These are phyloP conservation scores for Pectinophora gossypiella DNA, from an alignment of 1,140 invertebrate species.

Conservation along the genomic window DNA sequence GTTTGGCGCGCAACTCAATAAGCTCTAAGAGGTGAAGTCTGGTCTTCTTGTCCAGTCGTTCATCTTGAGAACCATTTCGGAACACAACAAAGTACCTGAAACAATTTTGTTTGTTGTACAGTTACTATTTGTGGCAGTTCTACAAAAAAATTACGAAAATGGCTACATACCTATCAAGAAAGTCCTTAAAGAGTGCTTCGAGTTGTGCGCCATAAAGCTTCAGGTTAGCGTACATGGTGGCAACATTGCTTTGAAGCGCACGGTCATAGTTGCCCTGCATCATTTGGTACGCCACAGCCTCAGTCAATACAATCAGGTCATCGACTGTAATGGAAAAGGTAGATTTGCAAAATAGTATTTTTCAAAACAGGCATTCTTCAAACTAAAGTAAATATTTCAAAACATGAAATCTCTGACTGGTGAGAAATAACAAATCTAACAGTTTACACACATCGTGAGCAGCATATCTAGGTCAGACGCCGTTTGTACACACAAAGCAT, in stretches of 20 bases:
- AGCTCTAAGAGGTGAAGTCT: slow-evolving; percentile 90
- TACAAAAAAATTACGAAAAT: too few species aligned
- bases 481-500: neutral
- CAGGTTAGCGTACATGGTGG: slow-evolving; percentile 82
- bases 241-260: slow-evolving; percentile 77
- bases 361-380: too few species aligned
- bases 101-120: too few species aligned
- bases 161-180: slow-evolving; percentile 75
- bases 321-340: slow-evolving; percentile 78
- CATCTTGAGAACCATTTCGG: slow-evolving; percentile 90
- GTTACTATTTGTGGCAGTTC: too few species aligned
- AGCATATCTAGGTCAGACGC: neutral
- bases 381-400: neutral
- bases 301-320: slow-evolving; percentile 82
- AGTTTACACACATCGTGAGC: neutral
- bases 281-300: slow-evolving; percentile 81
- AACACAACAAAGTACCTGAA: slow-evolving; percentile 84
- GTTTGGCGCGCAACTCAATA: slow-evolving; percentile 90
- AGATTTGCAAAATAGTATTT: too few species aligned
- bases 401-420: neutral
- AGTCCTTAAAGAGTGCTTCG: slow-evolving; percentile 85
- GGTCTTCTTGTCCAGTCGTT: slow-evolving; percentile 86
- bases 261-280: slow-evolving; percentile 78
- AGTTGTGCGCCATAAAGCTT: slow-evolving; percentile 84
- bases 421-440: neutral